These are phyloP conservation scores for Acyrthosiphon pisum DNA, from an alignment of 1,140 invertebrate genomes.

Conservation along the genomic window DNA sequence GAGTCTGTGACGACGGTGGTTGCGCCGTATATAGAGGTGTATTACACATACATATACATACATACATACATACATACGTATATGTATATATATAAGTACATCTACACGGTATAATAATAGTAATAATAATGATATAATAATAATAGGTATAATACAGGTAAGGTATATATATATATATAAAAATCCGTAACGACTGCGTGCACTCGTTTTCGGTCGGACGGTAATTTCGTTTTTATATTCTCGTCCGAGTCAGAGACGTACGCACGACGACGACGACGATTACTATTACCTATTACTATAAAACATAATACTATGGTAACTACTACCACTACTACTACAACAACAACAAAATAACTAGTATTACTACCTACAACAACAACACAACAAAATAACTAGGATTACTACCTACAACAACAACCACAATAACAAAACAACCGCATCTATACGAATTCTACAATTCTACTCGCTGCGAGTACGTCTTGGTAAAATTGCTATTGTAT, in stretches of 20 bases:
- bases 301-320: not conserved
- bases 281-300: not conserved
- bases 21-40: not conserved
- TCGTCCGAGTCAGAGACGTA: not conserved
- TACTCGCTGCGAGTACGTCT: not conserved
- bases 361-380: not conserved
- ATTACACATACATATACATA: not conserved
- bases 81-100: not conserved
- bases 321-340: not conserved
- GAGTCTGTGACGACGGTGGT: conserved; percentile 25
- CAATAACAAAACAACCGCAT: not conserved
- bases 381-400: not conserved
- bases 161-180: conserved; percentile 9
- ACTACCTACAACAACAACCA: not conserved
- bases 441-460: not conserved
- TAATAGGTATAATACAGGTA: not conserved
- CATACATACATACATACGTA: not conserved
- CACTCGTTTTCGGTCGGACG: not conserved
- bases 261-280: not conserved
- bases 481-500: not conserved
- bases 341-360: not conserved
- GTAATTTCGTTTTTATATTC: conserved; percentile 21
- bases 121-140: conserved; percentile 40
- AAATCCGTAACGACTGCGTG: conserved; percentile 41
- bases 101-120: not conserved